These are phyloP conservation scores for Nothobranchius furzeri DNA, from an alignment of 2,113 vertebrate species.

Conservation along the genomic window DNA sequence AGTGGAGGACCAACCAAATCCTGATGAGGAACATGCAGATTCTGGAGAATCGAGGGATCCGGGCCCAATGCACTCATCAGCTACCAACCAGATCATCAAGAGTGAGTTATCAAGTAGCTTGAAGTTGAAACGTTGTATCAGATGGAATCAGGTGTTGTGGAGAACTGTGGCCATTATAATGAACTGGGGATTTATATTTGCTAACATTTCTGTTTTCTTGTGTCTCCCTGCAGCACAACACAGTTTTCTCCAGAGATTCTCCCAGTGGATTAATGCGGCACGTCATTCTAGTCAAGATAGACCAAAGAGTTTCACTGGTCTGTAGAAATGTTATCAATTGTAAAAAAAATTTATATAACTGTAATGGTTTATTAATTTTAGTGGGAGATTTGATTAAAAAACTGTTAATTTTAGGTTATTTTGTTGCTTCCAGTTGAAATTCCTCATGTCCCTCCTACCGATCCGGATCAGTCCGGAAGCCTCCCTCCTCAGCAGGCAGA, in stretches of 20 bases:
- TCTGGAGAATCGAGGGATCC: not conserved
- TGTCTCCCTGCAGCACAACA: conserved; percentile 9
- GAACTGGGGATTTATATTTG: no score
- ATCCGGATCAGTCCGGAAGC: not conserved
- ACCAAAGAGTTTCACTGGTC: not conserved
- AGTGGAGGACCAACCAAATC: not conserved
- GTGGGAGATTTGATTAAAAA: not conserved
- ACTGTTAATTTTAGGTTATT: not conserved
- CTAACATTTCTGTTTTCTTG: not conserved
- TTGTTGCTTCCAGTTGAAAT: conserved; percentile 6
- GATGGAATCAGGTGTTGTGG: no score
- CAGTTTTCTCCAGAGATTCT: not conserved
- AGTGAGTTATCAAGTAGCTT: not conserved
- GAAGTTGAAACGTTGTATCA: no score
- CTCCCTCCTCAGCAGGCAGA: accelerated
- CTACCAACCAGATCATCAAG: not conserved
- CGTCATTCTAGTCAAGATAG: not conserved
- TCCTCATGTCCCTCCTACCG: not conserved
- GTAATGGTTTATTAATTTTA: not conserved
- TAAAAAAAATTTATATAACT: no score
- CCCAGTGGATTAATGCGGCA: not conserved
- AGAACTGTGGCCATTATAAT: no score
- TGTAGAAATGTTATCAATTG: not conserved
- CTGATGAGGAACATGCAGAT: not conserved
- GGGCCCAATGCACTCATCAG: not conserved